Evolutionary conservation across 2,797 vertebrate genomes (phyloP).

Genomic region (Monodelphis domestica): DNA sequence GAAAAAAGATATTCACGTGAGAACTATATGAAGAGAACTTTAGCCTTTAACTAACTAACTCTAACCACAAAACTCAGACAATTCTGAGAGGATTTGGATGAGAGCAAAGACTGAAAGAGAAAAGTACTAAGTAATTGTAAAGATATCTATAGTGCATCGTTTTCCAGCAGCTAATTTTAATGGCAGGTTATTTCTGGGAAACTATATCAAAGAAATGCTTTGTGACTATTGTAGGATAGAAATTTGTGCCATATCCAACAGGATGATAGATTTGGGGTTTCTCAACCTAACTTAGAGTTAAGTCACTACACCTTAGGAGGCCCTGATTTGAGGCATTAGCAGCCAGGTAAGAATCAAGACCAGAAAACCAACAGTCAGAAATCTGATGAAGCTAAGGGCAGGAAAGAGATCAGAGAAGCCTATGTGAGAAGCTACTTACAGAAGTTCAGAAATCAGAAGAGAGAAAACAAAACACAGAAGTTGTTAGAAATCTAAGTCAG

Average conservation of each 20-base stretch:
- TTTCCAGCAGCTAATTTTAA: neutral
- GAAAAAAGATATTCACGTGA: neutral
- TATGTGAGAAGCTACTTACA: neutral
- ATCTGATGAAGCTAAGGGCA: neutral
- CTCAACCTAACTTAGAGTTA: neutral
- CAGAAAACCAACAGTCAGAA: neutral
- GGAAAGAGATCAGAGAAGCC: neutral
- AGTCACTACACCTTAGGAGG: neutral
- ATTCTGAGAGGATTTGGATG: neutral
- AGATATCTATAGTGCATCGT: neutral
- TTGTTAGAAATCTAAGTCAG: neutral
- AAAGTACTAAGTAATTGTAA: neutral
- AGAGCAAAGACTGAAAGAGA: neutral
- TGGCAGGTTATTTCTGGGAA: neutral
- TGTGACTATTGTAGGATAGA: neutral
- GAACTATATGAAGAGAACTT: neutral
- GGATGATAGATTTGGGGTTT: neutral
- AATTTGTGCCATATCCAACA: neutral
- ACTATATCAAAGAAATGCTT: neutral
- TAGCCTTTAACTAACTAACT: neutral
- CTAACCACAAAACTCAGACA: neutral
- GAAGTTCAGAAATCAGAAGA: neutral
- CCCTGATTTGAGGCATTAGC: neutral
- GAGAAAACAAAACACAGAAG: neutral
- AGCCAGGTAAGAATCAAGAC: neutral